Conservation (phyloP, 2,797 vertebrate species). For the Arctocebus calabarensis region DNA sequence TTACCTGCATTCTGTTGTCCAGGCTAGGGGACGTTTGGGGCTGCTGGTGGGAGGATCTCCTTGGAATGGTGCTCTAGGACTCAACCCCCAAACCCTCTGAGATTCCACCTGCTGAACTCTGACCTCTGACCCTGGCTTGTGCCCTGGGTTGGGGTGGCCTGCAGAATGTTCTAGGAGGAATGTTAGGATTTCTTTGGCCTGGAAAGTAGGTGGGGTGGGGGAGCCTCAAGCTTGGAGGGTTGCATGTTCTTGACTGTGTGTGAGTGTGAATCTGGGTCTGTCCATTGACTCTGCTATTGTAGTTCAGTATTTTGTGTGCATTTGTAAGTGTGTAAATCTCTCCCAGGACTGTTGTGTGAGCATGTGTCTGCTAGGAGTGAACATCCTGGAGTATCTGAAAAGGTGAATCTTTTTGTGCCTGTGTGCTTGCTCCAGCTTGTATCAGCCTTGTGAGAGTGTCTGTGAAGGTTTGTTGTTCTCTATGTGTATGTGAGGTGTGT, state of each 20-base stretch:
- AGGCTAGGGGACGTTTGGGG: conserved; percentile 51
- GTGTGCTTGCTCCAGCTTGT: neutral
- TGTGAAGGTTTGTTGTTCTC: neutral
- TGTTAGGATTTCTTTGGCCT: conserved; percentile 62
- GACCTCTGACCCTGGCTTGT: conserved; percentile 65
- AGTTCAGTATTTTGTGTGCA: conserved; percentile 39
- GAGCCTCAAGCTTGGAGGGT: conserved; percentile 27
- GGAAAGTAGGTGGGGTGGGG: conserved; percentile 63
- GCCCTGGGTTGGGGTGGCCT: neutral
- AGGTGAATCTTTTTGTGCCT: conserved; percentile 51
- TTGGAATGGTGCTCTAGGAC: neutral
- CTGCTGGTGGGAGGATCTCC: conserved; percentile 15
- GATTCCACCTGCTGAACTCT: conserved; percentile 73
- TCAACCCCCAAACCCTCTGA: conserved; percentile 2
- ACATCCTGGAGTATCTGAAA: conserved; percentile 13
- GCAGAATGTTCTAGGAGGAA: neutral
- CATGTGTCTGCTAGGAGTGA: conserved; percentile 36
- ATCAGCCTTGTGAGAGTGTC: conserved; percentile 23
- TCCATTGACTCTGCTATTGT: conserved; percentile 32
- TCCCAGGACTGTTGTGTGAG: conserved; percentile 53
- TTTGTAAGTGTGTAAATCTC: conserved; percentile 62
- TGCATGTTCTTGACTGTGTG: neutral
- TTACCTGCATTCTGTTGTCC: conserved; percentile 43
- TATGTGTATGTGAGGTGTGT: conserved; percentile 38
- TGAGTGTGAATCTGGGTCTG: conserved; percentile 54